Evolutionary conservation across 2,888 invertebrate genomes (phyloP).

Genomic region (Sussaba pulchella): DNA sequence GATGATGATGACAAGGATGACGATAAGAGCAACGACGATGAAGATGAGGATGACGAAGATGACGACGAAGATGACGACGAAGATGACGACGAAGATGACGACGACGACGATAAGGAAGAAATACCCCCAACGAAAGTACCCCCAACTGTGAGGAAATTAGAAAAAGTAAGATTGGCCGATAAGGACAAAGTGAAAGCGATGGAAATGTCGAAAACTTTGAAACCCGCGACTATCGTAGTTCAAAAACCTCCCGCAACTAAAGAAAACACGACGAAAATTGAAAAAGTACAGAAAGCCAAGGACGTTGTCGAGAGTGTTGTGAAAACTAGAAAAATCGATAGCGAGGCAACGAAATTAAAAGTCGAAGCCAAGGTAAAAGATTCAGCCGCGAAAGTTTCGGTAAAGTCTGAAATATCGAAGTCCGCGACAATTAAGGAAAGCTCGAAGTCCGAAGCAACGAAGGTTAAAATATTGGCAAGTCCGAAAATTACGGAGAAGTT

Average conservation of each 20-base stretch:
- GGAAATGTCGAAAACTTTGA: conserved; percentile 48
- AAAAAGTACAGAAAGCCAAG: conserved; percentile 52
- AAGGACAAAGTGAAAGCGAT: conserved; percentile 73
- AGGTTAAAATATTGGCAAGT: conserved; percentile 25
- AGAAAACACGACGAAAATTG: conserved; percentile 59
- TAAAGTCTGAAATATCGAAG: conserved; percentile 61
- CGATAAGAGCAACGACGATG: conserved; percentile 33
- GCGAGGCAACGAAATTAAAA: conserved; percentile 52
- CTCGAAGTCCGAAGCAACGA: conserved; percentile 45
- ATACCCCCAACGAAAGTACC: conserved; percentile 28
- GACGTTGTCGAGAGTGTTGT: conserved; percentile 21
- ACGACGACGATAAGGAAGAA: conserved; percentile 53
- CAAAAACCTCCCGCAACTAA: conserved; percentile 40
- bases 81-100: conserved; percentile 37
- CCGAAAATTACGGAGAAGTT: conserved; percentile 53
- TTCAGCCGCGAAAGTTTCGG: conserved; percentile 34
- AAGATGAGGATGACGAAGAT: conserved; percentile 54
- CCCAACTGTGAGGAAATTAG: conserved; percentile 71
- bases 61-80: conserved; percentile 47
- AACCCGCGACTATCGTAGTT: conserved; percentile 9
- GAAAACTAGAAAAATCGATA: conserved; percentile 40
- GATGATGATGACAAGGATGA: conserved; percentile 61
- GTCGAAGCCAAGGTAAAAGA: conserved; percentile 68
- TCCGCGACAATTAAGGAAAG: conserved; percentile 44
- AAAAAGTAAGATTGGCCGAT: conserved; percentile 78